Conservation (phyloP, 2,888 invertebrate genomes). For the Troglohyphantes excavatus region DNA sequence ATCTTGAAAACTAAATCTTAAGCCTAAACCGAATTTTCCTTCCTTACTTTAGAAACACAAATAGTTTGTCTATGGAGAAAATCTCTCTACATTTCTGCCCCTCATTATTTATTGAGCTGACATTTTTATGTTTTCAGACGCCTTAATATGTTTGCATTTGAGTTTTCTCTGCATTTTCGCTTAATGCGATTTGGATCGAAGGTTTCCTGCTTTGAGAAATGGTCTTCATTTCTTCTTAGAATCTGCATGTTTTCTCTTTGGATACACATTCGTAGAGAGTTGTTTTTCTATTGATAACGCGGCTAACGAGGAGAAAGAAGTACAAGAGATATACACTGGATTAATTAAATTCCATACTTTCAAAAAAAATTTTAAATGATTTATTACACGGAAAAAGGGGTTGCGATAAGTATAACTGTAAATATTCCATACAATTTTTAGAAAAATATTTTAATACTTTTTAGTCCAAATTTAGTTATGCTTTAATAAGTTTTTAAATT, state of each 20-base stretch:
- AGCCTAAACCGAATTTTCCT: slow-evolving; percentile 16
- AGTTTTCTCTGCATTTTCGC: slow-evolving; percentile 53
- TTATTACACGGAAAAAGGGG: too few species aligned
- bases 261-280: background rate
- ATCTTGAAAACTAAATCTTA: slow-evolving; percentile 5
- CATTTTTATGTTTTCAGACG: slow-evolving; percentile 67
- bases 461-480: too few species aligned
- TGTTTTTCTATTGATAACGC: background rate
- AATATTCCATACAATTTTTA: too few species aligned
- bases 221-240: slow-evolving; percentile 25
- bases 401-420: too few species aligned
- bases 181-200: slow-evolving; percentile 59
- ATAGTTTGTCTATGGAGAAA: slow-evolving; percentile 4
- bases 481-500: too few species aligned
- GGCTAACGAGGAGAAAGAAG: background rate
- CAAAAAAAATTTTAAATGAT: too few species aligned
- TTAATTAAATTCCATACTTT: too few species aligned
- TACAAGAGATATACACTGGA: background rate
- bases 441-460: too few species aligned
- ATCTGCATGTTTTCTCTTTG: background rate
- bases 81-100: background rate
- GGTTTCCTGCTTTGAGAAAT: slow-evolving; percentile 47
- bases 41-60: background rate
- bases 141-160: slow-evolving; percentile 57
- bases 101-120: slow-evolving; percentile 71